Base-by-base conservation (phyloP, 2,113 vertebrate species). In the Tylochromis polylepis region DNA sequence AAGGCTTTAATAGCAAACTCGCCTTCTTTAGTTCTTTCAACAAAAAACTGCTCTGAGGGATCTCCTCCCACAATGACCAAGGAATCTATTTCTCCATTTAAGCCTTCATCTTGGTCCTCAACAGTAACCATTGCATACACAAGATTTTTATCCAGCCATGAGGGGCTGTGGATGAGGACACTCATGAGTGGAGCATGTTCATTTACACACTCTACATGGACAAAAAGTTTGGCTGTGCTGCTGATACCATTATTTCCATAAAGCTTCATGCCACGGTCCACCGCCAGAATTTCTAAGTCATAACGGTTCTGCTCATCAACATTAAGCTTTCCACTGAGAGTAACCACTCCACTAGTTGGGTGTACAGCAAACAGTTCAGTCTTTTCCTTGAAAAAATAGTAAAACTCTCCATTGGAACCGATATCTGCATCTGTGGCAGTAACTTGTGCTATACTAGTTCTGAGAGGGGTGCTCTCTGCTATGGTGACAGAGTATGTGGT, bases 381-480 rank as follows among this genome's bases (percentile, higher is more conserved):
- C 95, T 97, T 98, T 87, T 96, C 98, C 93, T 99, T 99, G 89
- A 99, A 99, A 94, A 98, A 99, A 88, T 99, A 99, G 95, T 99
- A 99, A 96, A 99, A 99, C 93, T 99, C 98, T 72, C 99, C 99
- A 36, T 99, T 99, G 87, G 98, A 99, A 87, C 98, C 99, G 12
- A 98, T 98, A 87, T 99, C 99, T 0, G 99, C 99, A 84, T 99
- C 99, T 2, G 99, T 99, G n/a, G 99, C 99, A 0, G 98, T 99
- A 84, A 99, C 99, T 89, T 99, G 98, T 88, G 99, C 98, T 57
- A 99, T 98, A 67, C 98, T 99, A 94, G 98, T 99, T 95, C 99
- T 97, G 83, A 99, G 95, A 18, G 98, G 97, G 80, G 98, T 99
- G 95, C 97, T 99, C 95, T 99, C 99, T 2, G 97, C 97, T 79